Base-by-base conservation (phyloP, 2,113 vertebrate species). In the Ginglymostoma cirratum region DNA sequence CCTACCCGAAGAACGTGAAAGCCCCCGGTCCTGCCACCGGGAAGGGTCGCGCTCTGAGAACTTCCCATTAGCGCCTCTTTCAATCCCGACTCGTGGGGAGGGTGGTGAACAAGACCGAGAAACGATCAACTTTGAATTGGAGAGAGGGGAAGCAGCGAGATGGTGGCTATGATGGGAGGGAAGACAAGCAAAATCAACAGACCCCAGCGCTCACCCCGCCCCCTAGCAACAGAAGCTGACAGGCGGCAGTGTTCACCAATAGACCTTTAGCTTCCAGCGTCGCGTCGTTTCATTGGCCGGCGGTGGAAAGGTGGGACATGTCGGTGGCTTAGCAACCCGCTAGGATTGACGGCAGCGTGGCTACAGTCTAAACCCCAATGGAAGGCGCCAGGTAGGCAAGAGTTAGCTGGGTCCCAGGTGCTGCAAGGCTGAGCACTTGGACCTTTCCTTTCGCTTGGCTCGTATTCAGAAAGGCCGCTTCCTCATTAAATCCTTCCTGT, bases 1-100 rank as follows among this genome's bases (percentile, higher is more conserved):
- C 96, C 12, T 48, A 96, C 96, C 96, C 96, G 85, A 34, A 96
- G 70, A 48, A 96, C 96, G 21, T 96, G 96, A 67, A 90, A 96
- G 19, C 96, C 96, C 2, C 94, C 89, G 2, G 85, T 96, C 52
- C 96, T 90, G 65, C 89, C 89, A 48, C 96, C 96, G 65, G 89
- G 89, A 48, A 96, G 52, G 65, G 27, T 24, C 38, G 89, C 86
- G 69, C 96, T 96, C 96, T 96, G 96, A 27, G 96, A 89, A 10
- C 65, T 65, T 67, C 96, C 96, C 96, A 96, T 96, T 42, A 42
- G 38, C 38, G 15, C 17, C 45, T 30, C 48, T 55, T 10, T 87
- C 85, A 48, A 12, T n/a, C 30, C 85, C 85, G 6, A 89, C 65
- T 94, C 17, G 38, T 24, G 5, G 69, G 4, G 5, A 24, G 23